Conservation (phyloP, 2,888 invertebrate genomes). For the Omphaloscelis lunosa region DNA sequence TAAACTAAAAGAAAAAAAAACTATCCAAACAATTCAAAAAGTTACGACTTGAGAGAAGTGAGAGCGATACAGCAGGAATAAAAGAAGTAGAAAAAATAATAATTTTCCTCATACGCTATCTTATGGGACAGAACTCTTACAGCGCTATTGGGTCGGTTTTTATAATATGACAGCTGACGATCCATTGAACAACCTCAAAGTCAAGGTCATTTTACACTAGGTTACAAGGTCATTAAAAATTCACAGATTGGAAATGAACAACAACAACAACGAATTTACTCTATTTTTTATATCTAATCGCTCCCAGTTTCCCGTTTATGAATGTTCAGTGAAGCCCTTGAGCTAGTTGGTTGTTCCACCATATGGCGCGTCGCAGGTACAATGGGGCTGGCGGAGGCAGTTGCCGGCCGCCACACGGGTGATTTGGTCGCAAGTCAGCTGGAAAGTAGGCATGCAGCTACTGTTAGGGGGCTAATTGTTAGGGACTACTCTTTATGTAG, state of each 20-base stretch:
- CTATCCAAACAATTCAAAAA: not conserved
- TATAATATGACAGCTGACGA: not conserved
- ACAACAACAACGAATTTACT: too few relatives aligned
- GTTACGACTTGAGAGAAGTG: not conserved
- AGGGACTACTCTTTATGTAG: not conserved
- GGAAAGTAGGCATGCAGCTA: conserved; percentile 37
- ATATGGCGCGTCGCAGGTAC: conserved; percentile 36
- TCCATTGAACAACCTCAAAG: too few relatives aligned
- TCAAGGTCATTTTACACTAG: too few relatives aligned
- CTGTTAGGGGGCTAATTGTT: conserved; percentile 28
- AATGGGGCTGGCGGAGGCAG: conserved; percentile 37
- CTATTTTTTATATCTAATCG: conserved; percentile 16
- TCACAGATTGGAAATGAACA: too few relatives aligned
- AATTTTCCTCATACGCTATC: conserved; percentile 1
- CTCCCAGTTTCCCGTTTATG: conserved; percentile 37
- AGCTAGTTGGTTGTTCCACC: conserved; percentile 40
- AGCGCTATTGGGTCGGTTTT: not conserved
- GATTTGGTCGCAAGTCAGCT: conserved; percentile 55
- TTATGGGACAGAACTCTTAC: not conserved
- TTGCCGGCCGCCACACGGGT: conserved; percentile 45
- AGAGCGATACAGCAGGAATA: not conserved
- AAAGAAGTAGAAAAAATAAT: not conserved
- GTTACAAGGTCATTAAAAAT: too few relatives aligned
- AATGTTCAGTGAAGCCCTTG: conserved; percentile 43
- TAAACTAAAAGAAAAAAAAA: too few relatives aligned